Conservation (phyloP, 2,888 invertebrate species). For the Melitaea athalia region DNA sequence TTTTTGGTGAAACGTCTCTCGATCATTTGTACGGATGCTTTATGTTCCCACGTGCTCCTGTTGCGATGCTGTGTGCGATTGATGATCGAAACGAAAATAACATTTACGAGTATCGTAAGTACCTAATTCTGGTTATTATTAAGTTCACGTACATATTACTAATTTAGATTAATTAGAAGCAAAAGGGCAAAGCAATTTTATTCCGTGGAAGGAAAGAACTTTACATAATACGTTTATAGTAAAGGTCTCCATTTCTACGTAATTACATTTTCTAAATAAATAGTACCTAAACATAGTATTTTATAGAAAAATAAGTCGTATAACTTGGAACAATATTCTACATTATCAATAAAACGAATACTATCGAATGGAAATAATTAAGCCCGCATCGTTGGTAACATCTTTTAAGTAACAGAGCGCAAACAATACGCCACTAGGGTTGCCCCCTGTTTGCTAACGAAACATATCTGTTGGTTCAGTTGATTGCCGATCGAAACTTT, state of each 20-base stretch:
- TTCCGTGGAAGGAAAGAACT: no score
- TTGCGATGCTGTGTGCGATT: slow-evolving; percentile 11
- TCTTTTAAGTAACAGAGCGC: slow-evolving; percentile 45
- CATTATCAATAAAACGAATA: slow-evolving; percentile 6
- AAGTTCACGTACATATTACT: no score
- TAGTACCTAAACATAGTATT: no score
- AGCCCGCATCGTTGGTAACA: slow-evolving; percentile 29
- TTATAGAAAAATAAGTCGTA: no score
- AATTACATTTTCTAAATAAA: no score
- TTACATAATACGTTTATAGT: no score
- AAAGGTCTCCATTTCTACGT: no score
- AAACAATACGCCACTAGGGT: slow-evolving; percentile 46
- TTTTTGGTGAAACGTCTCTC: slow-evolving; percentile 20
- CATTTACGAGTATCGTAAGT: no score
- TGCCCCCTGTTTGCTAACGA: slow-evolving; percentile 68
- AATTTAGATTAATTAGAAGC: no score
- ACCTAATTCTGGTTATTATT: no score
- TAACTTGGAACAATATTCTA: not conserved
- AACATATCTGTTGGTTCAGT: slow-evolving; percentile 73
- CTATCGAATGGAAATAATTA: slow-evolving; percentile 19
- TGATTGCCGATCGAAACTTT: slow-evolving; percentile 78
- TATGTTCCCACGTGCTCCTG: slow-evolving; percentile 2
- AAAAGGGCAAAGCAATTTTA: no score
- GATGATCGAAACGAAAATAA: not conserved
- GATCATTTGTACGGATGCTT: slow-evolving; percentile 16